Percentiles rank a stretch among this genome's conserved stretches.
phyloP scores from a whole-genome alignment of 2,113 vertebrate genomes.

The Gobio gobio region DNA sequence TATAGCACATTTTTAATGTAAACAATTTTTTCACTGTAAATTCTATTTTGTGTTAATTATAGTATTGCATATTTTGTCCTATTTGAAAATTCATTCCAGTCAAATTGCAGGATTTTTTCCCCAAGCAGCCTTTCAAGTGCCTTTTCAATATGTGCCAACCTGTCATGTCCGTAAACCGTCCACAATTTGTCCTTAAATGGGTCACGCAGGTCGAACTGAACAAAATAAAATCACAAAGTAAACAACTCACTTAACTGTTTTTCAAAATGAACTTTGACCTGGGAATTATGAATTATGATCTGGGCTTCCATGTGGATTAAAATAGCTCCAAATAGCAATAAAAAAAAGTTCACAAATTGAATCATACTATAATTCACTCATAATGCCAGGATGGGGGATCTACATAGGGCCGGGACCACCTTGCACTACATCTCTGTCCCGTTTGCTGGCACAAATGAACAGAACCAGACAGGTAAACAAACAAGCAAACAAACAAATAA shows the following conservation, averaged over 20 bases:
- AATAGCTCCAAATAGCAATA: no score
- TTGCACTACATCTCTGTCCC: neutral
- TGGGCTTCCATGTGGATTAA: no score
- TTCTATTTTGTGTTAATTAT: no score
- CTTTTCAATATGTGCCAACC: neutral
- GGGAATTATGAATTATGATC: neutral
- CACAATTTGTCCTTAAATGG: neutral
- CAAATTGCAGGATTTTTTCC: neutral
- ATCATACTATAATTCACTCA: neutral
- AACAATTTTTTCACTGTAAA: no score
- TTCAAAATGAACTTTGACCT: neutral
- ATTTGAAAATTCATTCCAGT: neutral
- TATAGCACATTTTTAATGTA: no score
- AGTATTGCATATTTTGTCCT: no score
- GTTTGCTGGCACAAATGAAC: neutral
- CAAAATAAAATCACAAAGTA: neutral
- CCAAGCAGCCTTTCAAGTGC: neutral
- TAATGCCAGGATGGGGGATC: neutral
- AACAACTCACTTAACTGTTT: neutral
- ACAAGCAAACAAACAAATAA: neutral
- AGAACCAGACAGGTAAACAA: neutral
- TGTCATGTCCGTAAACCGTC: neutral
- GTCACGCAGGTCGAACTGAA: neutral
- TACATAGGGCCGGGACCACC: neutral
- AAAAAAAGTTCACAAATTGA: no score